Evolutionary conservation across 92 coral and sea anemone species (phyloP).

Genomic region (Micromussa lordhowensis): DNA sequence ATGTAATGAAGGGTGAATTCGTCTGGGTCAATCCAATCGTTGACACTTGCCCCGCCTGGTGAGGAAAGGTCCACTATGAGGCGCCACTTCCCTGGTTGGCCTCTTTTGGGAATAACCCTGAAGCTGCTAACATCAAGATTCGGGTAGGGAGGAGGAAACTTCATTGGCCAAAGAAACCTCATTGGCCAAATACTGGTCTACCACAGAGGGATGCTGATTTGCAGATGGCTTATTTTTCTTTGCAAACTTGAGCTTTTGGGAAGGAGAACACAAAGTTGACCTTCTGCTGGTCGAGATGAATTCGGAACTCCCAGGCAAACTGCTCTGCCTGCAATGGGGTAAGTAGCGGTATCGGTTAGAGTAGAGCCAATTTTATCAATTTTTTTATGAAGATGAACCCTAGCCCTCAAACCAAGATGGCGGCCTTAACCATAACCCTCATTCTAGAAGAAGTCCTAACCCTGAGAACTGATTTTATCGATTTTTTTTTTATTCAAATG

Average conservation of each 20-base stretch:
- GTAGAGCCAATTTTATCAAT: too few species aligned
- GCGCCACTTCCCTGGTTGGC: too few species aligned
- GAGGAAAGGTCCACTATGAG: too few species aligned
- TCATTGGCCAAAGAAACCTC: too few species aligned
- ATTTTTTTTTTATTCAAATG: too few species aligned
- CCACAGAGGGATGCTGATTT: neutral
- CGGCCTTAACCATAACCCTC: too few species aligned
- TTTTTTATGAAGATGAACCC: too few species aligned
- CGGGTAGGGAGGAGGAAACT: neutral
- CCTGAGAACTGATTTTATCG: too few species aligned
- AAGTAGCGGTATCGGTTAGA: too few species aligned
- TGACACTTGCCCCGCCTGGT: neutral
- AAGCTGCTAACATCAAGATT: neutral
- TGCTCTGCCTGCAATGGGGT: neutral
- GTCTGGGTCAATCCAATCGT: neutral
- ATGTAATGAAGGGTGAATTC: constrained; percentile 20
- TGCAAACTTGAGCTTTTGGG: neutral
- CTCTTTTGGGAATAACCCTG: neutral
- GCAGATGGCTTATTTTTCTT: neutral
- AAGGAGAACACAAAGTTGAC: neutral
- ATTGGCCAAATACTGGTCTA: neutral
- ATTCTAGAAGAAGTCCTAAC: too few species aligned
- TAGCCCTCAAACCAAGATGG: too few species aligned
- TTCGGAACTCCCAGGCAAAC: constrained; percentile 1
- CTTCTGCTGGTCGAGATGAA: neutral